Conservation (phyloP, 1,140 invertebrate species). For the Zaprionus tsacasi region DNA sequence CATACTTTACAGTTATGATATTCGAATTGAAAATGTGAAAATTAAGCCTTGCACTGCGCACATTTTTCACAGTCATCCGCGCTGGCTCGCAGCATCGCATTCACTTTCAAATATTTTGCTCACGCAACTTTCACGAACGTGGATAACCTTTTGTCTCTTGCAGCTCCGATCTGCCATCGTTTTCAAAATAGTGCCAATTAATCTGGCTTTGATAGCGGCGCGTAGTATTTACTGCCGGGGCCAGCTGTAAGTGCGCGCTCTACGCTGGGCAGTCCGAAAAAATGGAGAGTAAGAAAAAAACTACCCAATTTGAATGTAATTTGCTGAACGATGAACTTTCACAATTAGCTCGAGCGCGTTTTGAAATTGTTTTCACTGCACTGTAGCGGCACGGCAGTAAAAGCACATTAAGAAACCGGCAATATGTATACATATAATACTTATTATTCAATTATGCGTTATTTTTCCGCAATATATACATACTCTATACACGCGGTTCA, state of each 20-base stretch:
- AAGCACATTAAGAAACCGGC: constrained; percentile 25
- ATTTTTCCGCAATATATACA: constrained; percentile 48
- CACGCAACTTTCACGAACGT: constrained; percentile 64
- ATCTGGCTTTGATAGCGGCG: neutral
- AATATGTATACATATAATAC: constrained; percentile 8
- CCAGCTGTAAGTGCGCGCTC: neutral
- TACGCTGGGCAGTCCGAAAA: constrained; percentile 10
- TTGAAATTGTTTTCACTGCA: constrained; percentile 49
- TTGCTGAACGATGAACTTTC: constrained; percentile 69
- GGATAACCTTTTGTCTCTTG: constrained; percentile 41
- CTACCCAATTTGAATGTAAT: constrained; percentile 58
- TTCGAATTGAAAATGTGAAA: constrained; percentile 30
- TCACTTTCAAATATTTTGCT: constrained; percentile 70
- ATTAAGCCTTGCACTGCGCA: constrained; percentile 13
- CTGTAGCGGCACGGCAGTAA: neutral
- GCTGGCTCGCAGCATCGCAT: constrained; percentile 61
- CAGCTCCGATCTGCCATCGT: neutral
- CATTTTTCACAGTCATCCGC: constrained; percentile 42
- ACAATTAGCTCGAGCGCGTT: constrained; percentile 59
- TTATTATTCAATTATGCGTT: constrained; percentile 53
- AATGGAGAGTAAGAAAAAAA: constrained; percentile 6
- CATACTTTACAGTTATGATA: constrained; percentile 69
- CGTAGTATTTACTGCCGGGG: neutral
- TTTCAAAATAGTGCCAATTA: constrained; percentile 4
- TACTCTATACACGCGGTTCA: constrained; percentile 43